Evolutionary conservation across 2,797 vertebrate species (phyloP).

Genomic region (Kryptolebias ocellatus): DNA sequence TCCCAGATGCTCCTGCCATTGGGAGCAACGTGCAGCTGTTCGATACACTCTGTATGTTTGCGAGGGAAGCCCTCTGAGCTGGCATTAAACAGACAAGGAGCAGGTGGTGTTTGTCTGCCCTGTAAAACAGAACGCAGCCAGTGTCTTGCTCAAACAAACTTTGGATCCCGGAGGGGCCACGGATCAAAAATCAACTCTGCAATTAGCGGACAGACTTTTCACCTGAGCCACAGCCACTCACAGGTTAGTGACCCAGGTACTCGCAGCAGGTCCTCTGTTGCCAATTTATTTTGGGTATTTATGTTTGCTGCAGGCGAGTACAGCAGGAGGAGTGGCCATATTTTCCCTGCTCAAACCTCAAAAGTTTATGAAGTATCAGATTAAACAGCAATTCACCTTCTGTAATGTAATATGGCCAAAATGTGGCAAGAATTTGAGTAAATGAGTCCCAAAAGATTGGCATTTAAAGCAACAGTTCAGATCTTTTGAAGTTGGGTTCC

Average conservation of each 20-base stretch:
- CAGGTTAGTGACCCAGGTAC: neutral
- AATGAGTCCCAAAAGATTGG: too few species aligned
- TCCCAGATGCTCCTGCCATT: neutral
- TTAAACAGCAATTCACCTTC: neutral
- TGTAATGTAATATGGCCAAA: too few species aligned
- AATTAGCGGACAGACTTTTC: conserved; percentile 9
- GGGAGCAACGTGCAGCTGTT: neutral
- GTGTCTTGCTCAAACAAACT: neutral
- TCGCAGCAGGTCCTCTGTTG: neutral
- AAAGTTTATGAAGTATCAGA: neutral
- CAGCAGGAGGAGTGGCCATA: neutral
- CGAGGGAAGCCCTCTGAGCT: neutral
- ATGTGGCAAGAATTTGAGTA: too few species aligned
- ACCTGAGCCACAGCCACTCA: neutral
- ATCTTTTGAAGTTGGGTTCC: too few species aligned
- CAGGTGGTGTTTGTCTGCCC: neutral
- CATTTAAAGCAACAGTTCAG: too few species aligned
- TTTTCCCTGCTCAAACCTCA: neutral
- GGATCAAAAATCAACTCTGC: neutral
- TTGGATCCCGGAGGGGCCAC: neutral
- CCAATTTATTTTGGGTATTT: neutral
- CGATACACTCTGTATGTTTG: neutral
- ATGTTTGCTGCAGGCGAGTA: neutral
- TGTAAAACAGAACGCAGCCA: neutral
- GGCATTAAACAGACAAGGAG: neutral